Base-by-base conservation (phyloP, 2,888 invertebrate species). In the Noctua fimbriata region DNA sequence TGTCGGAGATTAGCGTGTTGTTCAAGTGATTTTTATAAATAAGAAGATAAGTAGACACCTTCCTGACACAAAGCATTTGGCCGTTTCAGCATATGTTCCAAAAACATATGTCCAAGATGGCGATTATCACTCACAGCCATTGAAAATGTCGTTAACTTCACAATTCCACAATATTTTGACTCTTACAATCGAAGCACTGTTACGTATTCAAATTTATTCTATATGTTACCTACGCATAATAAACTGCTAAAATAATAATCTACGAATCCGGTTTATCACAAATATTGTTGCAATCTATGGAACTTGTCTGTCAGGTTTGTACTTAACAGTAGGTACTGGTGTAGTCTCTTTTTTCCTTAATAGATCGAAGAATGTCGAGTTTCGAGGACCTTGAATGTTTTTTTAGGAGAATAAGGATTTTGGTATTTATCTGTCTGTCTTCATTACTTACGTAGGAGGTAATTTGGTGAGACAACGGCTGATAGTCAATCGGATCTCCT, bases 81-180 rank as follows among this genome's bases (percentile, higher is more conserved):
- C 24, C 90, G 84, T 44, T 82, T 82, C 74, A 83, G 88, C 88
- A 94, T 89, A 47, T 87, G 88, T 7, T 93, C 91, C 72, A 93
- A 67, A 32, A 94, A 79, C 21, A 93, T 21, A 52, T 93, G 90
- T 10, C 94, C 94, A 28, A 94, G 81, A 81, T 93, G 92, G 44
- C 80, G 87, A 28, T 92, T 75, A 14, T 81, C 52, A 74, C 9
- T 36, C 6, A 41, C 24, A 36, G 67, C 63, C 87, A 84, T 84
- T 4, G 41, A 41, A 41, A 41, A 41, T 41, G 41, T 6, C 7
- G 2, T 10, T 32, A 63, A 63, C n/a, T 69, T n/a, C 66, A 86
- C 69, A 77, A 86, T 65, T 4, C 9, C 21, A 60, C 60, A 44
- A 28, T 71, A 49, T 83, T 69, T 60, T 69, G 49, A 71, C 73